Base-by-base conservation (phyloP, 2,888 invertebrate genomes). In the Chelonus formosanus region DNA sequence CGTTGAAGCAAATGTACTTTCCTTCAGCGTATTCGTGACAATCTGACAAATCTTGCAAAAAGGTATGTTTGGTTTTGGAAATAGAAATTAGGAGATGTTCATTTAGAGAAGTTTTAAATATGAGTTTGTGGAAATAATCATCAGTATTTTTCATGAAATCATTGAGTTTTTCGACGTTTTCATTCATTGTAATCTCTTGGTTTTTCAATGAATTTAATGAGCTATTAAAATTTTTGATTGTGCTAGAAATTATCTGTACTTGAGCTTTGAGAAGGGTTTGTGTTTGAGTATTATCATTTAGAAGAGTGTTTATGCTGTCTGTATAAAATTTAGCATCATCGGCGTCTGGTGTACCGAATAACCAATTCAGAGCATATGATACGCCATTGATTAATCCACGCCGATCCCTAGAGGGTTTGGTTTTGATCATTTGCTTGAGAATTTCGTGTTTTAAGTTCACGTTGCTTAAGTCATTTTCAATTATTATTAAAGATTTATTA, bases 161-260 rank as follows among this genome's bases (percentile, higher is more conserved):
- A 32, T 31, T 55, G 4, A 55, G 5, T 34, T 10, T 5, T 40
- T 40, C 40, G 40, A 40, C 4, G 6, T 40, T 40, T 40, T 40
- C 40, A 3, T 40, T 40, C 6, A 40, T 40, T 5, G 40, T 40
- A 5, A 5, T 40, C 40, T 40, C 40, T 40, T 67, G 65, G 52
- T 63, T 60, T 70, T 31, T 64, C 35, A 60, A 61, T 55, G 53
- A 63, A 43, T 36, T 63, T 20, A 47, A 47, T 2, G 69, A 71
- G 32, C 52, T 45, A 61, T 72, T 71, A 43, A 71, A 71, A 59
- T 70, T 72, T 40, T n/a, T 36, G n/a, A 71, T 71, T 4, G 71
- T 69, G 43, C 67, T 64, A 34, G 64, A 63, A 47, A 70, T 66
- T 2, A 70, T 59, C 53, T 72, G 71, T 6, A 69, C 65, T 65